phyloP scores from a whole-genome alignment of 2,888 invertebrate species.

The Leucophenga maculata region DNA sequence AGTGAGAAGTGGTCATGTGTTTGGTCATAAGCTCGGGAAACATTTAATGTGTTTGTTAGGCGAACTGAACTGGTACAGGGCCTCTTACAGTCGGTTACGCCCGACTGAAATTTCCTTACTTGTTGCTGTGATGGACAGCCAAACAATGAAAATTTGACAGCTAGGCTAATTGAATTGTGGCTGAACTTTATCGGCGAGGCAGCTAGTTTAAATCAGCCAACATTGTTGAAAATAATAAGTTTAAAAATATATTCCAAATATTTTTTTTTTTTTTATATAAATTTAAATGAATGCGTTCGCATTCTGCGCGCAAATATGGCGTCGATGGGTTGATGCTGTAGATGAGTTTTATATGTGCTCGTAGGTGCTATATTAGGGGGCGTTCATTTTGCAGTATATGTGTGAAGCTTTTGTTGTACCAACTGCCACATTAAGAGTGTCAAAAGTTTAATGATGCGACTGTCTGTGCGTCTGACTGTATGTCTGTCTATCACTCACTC shows the following conservation, averaged over 20 bases:
- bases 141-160: conserved; percentile 61
- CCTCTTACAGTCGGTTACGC: too few species aligned
- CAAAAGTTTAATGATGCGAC: conserved; percentile 66
- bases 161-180: conserved; percentile 66
- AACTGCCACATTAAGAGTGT: conserved; percentile 59
- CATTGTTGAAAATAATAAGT: background rate
- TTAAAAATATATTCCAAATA: too few species aligned
- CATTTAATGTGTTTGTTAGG: too few species aligned
- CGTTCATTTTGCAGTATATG: background rate
- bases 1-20: too few species aligned
- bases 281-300: too few species aligned
- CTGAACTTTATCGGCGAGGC: conserved; percentile 23
- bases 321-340: background rate
- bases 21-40: too few species aligned
- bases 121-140: conserved; percentile 52
- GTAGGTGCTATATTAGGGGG: conserved; percentile 19
- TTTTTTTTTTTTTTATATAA: conserved; percentile 28
- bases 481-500: conserved; percentile 38
- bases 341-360: background rate
- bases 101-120: too few species aligned
- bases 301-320: conserved; percentile 35
- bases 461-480: conserved; percentile 52
- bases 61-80: too few species aligned
- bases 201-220: conserved; percentile 16
- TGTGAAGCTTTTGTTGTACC: conserved; percentile 1